Percentiles rank a stretch among this genome's conserved stretches.
Conservation (phyloP, 2,113 vertebrate genomes). For the Aspiorhynchus laticeps region DNA sequence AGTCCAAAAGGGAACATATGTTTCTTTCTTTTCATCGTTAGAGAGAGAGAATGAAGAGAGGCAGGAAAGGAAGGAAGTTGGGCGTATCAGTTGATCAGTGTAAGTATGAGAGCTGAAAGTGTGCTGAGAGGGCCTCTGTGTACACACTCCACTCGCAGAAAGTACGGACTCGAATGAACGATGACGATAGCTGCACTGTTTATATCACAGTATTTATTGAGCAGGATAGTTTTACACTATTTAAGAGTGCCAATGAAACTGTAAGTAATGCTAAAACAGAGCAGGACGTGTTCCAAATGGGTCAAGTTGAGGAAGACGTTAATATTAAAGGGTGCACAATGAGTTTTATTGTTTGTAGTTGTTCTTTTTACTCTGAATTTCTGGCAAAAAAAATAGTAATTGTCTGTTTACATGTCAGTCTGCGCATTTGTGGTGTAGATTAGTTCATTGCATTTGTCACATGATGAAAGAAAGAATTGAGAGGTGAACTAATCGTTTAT, state of each 20-base stretch:
- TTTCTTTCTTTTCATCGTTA: slow-evolving; percentile 32
- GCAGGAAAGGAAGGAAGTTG: slow-evolving; percentile 59
- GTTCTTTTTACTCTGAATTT: neutral
- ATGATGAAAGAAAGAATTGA: neutral
- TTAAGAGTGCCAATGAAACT: neutral
- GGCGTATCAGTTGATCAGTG: slow-evolving; percentile 60
- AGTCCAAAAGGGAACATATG: slow-evolving; percentile 33
- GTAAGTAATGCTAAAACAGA: neutral
- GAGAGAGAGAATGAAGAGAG: slow-evolving; percentile 33
- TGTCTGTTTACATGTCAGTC: neutral
- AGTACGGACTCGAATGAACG: too few relatives aligned
- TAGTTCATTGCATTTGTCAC: neutral
- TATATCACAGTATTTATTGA: slow-evolving; percentile 2
- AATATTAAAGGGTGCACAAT: neutral
- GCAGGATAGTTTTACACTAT: neutral
- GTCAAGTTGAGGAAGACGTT: neutral
- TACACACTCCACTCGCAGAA: slow-evolving; percentile 58
- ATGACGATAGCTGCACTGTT: neutral
- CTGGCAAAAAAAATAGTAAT: neutral
- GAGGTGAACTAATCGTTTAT: neutral
- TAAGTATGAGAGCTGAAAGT: slow-evolving; percentile 63
- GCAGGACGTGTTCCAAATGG: neutral
- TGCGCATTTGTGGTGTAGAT: neutral
- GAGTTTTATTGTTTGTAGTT: neutral
- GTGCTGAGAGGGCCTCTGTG: slow-evolving; percentile 58